Evolutionary conservation across 2,797 vertebrate species (phyloP).

Genomic region (Sebastes nivosus): DNA sequence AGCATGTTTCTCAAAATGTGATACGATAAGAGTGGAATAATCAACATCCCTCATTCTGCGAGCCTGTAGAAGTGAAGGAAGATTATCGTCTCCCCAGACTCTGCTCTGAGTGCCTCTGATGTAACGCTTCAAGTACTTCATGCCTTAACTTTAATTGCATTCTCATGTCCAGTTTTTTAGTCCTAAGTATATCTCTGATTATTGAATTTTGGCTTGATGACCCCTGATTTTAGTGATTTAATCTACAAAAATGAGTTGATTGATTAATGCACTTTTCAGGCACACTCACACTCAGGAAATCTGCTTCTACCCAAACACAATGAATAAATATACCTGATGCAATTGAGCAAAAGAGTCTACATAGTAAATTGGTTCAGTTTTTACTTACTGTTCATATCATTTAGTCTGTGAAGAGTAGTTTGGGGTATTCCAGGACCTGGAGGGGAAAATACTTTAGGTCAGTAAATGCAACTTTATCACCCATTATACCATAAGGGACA

Average conservation of each 20-base stretch:
- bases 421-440: slow-evolving; percentile 76
- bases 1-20: neutral
- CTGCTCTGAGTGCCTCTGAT: too few relatives aligned
- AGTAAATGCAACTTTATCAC: neutral
- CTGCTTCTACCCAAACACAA: neutral
- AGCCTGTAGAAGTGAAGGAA: neutral
- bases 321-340: slow-evolving; percentile 20
- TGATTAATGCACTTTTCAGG: neutral
- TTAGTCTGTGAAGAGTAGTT: slow-evolving; percentile 68
- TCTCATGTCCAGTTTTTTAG: neutral
- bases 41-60: neutral
- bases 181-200: neutral
- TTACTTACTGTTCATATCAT: slow-evolving; percentile 70
- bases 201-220: neutral
- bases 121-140: too few relatives aligned
- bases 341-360: slow-evolving; percentile 6
- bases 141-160: slow-evolving; percentile 10
- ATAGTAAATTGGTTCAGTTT: neutral
- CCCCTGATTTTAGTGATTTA: neutral
- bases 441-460: neutral
- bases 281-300: neutral
- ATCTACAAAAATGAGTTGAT: neutral
- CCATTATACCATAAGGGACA: neutral
- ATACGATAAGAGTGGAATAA: neutral
- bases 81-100: neutral